phyloP scores from a whole-genome alignment of 2,888 invertebrate genomes.

The Periphyllus acericola region DNA sequence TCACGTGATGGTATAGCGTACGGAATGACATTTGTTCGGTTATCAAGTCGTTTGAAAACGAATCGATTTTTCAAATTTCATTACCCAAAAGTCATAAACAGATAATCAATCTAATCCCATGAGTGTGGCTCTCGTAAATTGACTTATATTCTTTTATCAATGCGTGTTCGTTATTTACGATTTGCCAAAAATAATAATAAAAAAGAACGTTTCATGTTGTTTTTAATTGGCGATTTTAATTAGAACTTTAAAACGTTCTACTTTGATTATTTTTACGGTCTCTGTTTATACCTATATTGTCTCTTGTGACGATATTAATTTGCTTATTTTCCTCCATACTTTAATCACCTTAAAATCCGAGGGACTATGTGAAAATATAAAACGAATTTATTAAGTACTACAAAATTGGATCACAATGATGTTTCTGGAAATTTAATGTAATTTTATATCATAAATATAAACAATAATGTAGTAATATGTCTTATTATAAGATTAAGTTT shows the following conservation, averaged over 20 bases:
- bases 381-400: not conserved
- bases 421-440: no score
- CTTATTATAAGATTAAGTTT: no score
- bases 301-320: not conserved
- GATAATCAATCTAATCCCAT: not conserved
- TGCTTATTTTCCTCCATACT: not conserved
- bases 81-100: not conserved
- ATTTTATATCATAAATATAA: no score
- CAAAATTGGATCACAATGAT: no score
- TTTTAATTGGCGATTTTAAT: not conserved
- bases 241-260: not conserved
- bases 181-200: not conserved
- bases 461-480: no score
- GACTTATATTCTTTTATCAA: not conserved
- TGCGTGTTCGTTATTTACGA: not conserved
- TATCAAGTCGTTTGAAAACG: not conserved
- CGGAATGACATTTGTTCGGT: not conserved
- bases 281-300: not conserved
- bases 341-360: not conserved
- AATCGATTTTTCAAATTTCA: not conserved
- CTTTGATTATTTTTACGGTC: not conserved
- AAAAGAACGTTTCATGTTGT: not conserved
- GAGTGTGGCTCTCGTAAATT: not conserved
- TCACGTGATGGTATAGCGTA: not conserved
- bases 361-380: not conserved